Evolutionary conservation across 2,888 invertebrate genomes (phyloP), one percentile per base, ranked within the genome.

Genomic region (Muschampia plurimacula): DNA sequence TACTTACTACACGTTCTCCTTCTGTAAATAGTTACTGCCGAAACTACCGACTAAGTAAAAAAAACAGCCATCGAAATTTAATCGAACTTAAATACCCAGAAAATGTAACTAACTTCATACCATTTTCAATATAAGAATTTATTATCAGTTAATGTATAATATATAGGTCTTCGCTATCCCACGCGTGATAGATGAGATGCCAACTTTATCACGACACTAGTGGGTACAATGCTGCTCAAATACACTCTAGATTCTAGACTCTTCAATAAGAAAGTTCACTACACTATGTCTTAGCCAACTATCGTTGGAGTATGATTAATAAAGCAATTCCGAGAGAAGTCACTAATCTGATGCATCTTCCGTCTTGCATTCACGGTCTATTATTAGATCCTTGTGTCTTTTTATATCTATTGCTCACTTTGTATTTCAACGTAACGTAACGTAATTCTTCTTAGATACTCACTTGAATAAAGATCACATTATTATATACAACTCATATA

Each of bases 161-260:
- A 32, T 32, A 4, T 44, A 59, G 55, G 39, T 67, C 41, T 63
- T 59, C 67, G 72, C 72, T 72, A 72, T 67, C 72, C 72, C 52
- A 67, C 52, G 52, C 67, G 55, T 72, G 72, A 72, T 72, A 63
- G 67, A 72, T 72, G 72, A 67, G 62, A 67, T 67, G 67, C 67
- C 72, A 72, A 59, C 44, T 55, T 55, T 72, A 72, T 72, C 72
- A 72, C 55, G 72, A 72, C 72, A 55, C 72, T 67, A 67, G 67
- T 63, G 67, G 63, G 62, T 63, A 28, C 63, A 55, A 44, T 71
- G 65, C 39, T 72, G 67, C 62, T 72, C 55, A 67, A 72, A 67
- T 72, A 67, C 67, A 72, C 55, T 72, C 72, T 52, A 72, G 60
- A 67, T 67, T 62, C 72, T 72, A 72, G 72, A 67, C 65, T 71